These are phyloP conservation scores for Gouania willdenowi DNA, from an alignment of 2,797 vertebrate species.

Conservation along the genomic window DNA sequence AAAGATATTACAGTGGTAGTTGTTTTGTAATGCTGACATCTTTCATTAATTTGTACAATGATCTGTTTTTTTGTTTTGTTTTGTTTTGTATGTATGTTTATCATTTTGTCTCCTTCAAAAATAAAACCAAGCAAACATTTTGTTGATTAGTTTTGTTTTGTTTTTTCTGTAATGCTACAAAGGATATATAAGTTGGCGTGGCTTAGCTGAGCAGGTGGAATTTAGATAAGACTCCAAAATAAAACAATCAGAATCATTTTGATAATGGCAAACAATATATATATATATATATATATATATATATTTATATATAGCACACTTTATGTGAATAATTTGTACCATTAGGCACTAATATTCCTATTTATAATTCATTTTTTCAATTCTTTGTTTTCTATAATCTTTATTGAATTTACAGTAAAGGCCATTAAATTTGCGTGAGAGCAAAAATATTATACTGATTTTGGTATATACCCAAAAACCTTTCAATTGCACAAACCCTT, in stretches of 20 bases:
- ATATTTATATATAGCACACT: too few relatives aligned
- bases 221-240: too few relatives aligned
- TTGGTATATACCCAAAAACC: slow-evolving; percentile 11
- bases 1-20: slow-evolving; percentile 49
- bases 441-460: slow-evolving; percentile 28
- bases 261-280: too few relatives aligned
- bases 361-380: neutral
- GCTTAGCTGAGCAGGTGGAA: neutral
- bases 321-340: too few relatives aligned
- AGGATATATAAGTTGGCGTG: too few relatives aligned
- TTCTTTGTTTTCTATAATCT: slow-evolving; percentile 1
- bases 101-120: neutral
- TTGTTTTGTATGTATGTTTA: slow-evolving; percentile 4
- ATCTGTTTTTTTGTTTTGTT: neutral
- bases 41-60: slow-evolving; percentile 4
- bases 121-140: neutral
- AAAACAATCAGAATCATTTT: neutral
- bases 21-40: slow-evolving; percentile 20
- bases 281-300: too few relatives aligned
- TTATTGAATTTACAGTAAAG: slow-evolving; percentile 3
- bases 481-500: slow-evolving; percentile 54
- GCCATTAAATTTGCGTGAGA: slow-evolving; percentile 7
- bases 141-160: neutral
- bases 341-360: too few relatives aligned
- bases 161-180: too few relatives aligned